Evolutionary conservation across 2,113 vertebrate species (phyloP), one percentile per base, ranked within the genome.

Genomic region (Macquaria ambigua): DNA sequence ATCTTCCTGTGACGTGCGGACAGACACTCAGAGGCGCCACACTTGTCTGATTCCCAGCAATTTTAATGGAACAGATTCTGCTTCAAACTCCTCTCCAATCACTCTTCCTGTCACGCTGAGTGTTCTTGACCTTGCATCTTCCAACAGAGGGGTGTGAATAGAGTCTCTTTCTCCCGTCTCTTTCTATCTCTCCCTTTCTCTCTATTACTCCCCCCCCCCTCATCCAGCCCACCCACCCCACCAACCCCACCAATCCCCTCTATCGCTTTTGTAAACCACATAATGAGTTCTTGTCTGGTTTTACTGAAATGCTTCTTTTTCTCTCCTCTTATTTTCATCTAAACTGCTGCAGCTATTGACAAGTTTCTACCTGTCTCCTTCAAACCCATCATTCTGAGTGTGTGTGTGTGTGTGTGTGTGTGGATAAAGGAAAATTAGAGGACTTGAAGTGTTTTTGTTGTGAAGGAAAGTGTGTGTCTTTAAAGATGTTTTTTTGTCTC

Each of bases 111-210:
- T 79, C 84, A 79, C 25, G 6, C 50, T 55, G 79, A 92, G 87
- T 88, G 86, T 82, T 82, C 85, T 88, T 84, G 84, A 91, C 90
- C 90, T 84, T 63, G 76, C 71, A 58, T 87, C 72, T 77, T 83
- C 78, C 62, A 48, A 18, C 74, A 77, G 72, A 68, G 41, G 80
- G 62, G 55, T 78, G 82, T 83, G 67, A 81, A 75, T 71, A 76
- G 71, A 52, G 3, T 23, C 31, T 55, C 66, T 21, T 8, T 16
- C 2, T 11, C 43, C 34, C 53, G 14, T 37, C 28, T 81, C 62
- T 43, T 43, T 39, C 58, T 58, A 25, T 25, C 4, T 31, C 2
- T 23, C 64, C 18, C 39, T n/a, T 16, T 28, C 41, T 16, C 20
- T 0, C 39, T 64, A 8, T 6, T 12, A 10, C 0, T 0, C 37